Base-by-base conservation (phyloP, 1,140 invertebrate genomes). In the Bombus terrestris region DNA sequence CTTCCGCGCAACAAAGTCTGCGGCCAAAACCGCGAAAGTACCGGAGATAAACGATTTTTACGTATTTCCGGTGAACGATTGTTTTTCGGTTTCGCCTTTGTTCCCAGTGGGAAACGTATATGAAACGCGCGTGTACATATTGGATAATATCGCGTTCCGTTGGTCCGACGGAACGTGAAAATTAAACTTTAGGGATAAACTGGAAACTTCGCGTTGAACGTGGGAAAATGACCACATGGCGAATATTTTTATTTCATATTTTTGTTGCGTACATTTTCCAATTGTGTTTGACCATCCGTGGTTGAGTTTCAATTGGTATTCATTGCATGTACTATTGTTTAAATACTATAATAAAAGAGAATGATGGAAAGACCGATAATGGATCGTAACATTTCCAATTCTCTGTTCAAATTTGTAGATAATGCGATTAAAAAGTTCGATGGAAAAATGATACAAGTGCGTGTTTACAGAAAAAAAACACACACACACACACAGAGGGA, bases 1-100 rank as follows among this genome's bases (percentile, higher is more conserved):
- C 72, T 69, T 69, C 37, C 22, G 59, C 64, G 43, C 59, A 87
- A 76, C 39, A 22, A 87, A 37, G 43, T 80, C 62, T 5, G 37
- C 72, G 15, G 66, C n/a, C 72, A n/a, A 73, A 80, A 69, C 15
- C 43, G 9, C n/a, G 15, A 9, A 35, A 66, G 32, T 18, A 66
- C 15, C n/a, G 32, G 32, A 35, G n/a, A 18, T 22, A 15, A 43
- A 39, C 64, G 22, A 53, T 69, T 80, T 80, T 39, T 32, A 37
- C 62, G n/a, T 79, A 79, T 37, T 64, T 22, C 15, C 32, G 13
- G 43, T 12, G 35, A 69, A 39, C 25, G 69, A 77, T 77, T 77
- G 2, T 79, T 78, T 80, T 28, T 43, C 8, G 25, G 9, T 41
- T 6, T 47, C 32, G 22, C 25, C 35, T 47, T 35, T 22, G 6